These are phyloP conservation scores for Ophonus ardosiacus DNA, from an alignment of 2,888 invertebrate species.

Conservation along the genomic window DNA sequence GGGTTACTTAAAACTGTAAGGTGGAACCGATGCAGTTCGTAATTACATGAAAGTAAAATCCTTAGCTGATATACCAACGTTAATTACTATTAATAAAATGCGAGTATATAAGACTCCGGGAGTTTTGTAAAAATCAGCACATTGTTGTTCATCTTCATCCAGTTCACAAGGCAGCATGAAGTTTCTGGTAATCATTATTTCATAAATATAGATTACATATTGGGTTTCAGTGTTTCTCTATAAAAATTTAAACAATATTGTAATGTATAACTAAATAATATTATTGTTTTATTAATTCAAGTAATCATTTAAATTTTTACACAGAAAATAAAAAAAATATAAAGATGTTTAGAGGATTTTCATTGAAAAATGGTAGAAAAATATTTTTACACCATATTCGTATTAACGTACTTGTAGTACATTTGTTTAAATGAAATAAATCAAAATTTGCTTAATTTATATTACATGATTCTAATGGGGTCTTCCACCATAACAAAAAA, in stretches of 20 bases:
- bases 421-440: too few relatives aligned
- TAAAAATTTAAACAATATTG: too few relatives aligned
- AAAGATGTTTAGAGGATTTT: not conserved
- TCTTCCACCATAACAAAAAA: too few relatives aligned
- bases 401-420: too few relatives aligned
- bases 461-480: too few relatives aligned
- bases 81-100: not conserved
- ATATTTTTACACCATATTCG: too few relatives aligned
- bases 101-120: not conserved
- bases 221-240: too few relatives aligned
- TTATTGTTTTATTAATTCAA: not conserved
- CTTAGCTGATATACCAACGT: not conserved
- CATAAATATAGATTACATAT: too few relatives aligned
- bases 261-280: not conserved
- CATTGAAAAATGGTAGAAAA: not conserved
- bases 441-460: too few relatives aligned
- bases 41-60: conserved; percentile 47
- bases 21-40: conserved; percentile 20
- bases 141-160: conserved; percentile 23
- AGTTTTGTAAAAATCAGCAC: conserved; percentile 7
- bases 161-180: conserved; percentile 27
- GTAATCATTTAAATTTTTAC: too few relatives aligned
- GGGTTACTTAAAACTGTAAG: conserved; percentile 9
- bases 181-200: conserved; percentile 20
- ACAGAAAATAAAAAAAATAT: not conserved